Evolutionary conservation across 37 sponge, comb jelly and placozoan genomes (phyloP).

Genomic region (Mnemiopsis leidyi): DNA sequence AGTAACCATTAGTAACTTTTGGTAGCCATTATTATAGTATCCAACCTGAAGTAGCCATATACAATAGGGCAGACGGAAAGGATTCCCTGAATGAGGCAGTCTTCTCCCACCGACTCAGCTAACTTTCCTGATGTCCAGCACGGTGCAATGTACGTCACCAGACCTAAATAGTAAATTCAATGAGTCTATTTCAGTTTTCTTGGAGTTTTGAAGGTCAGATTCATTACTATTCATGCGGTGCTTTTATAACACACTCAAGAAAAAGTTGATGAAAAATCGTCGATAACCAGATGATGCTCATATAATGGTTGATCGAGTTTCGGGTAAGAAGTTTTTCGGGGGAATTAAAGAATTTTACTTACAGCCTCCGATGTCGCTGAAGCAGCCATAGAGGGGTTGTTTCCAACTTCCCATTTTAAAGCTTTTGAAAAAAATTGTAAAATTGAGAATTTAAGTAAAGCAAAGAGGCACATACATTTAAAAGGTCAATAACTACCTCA

Average conservation of each 20-base stretch:
- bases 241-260: not conserved
- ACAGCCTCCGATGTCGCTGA: constrained; percentile 48
- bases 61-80: not conserved
- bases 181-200: not conserved
- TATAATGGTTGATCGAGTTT: not conserved
- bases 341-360: not conserved
- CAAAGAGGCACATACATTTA: too few relatives aligned
- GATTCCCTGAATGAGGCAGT: constrained; percentile 1
- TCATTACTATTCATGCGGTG: not conserved
- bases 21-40: too few relatives aligned
- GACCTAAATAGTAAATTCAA: not conserved
- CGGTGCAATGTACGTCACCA: constrained; percentile 44
- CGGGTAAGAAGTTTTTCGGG: not conserved
- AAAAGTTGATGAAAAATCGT: not conserved
- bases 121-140: constrained; percentile 11
- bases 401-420: constrained; percentile 23
- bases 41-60: constrained; percentile 33
- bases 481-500: too few relatives aligned
- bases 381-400: constrained; percentile 35
- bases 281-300: not conserved
- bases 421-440: not conserved
- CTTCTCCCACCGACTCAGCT: constrained; percentile 46
- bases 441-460: too few relatives aligned
- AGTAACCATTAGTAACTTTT: too few relatives aligned
- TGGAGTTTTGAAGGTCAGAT: not conserved